Evolutionary conservation across 2,113 vertebrate genomes (phyloP).

Genomic region (Crocuta crocuta): DNA sequence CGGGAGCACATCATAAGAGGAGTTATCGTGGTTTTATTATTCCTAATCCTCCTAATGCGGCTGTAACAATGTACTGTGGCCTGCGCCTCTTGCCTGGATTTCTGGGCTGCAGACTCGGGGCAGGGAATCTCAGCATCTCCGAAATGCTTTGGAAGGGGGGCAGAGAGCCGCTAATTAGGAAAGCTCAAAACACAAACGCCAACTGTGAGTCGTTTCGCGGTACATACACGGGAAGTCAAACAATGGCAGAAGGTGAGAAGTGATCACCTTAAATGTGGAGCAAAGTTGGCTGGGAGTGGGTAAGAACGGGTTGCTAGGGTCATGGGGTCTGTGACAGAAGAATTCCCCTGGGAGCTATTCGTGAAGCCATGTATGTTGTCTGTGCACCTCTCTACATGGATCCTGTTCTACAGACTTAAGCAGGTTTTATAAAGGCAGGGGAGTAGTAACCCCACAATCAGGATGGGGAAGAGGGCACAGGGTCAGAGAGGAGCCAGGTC

Average conservation of each 20-base stretch:
- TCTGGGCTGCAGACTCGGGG: background rate
- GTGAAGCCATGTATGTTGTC: background rate
- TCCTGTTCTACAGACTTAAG: background rate
- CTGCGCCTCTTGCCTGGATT: background rate
- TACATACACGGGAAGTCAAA: rapidly evolving
- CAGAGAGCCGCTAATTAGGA: background rate
- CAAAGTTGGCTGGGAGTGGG: rapidly evolving
- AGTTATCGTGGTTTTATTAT: rapidly evolving
- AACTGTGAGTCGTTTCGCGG: rapidly evolving
- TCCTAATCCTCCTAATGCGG: background rate
- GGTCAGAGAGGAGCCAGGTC: background rate
- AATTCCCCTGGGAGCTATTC: background rate
- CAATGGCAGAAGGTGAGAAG: background rate
- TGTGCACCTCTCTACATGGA: background rate
- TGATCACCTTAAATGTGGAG: background rate
- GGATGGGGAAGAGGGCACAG: background rate
- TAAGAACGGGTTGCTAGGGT: rapidly evolving
- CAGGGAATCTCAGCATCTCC: background rate
- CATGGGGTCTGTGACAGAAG: background rate
- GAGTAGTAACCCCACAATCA: background rate
- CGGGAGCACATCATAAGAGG: background rate
- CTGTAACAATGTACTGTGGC: background rate
- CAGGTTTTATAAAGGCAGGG: background rate
- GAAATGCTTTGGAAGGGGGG: background rate
- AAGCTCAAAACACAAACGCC: background rate